phyloP scores from a whole-genome alignment of 23 tunicate genomes.

The Trididemnum clinides region DNA sequence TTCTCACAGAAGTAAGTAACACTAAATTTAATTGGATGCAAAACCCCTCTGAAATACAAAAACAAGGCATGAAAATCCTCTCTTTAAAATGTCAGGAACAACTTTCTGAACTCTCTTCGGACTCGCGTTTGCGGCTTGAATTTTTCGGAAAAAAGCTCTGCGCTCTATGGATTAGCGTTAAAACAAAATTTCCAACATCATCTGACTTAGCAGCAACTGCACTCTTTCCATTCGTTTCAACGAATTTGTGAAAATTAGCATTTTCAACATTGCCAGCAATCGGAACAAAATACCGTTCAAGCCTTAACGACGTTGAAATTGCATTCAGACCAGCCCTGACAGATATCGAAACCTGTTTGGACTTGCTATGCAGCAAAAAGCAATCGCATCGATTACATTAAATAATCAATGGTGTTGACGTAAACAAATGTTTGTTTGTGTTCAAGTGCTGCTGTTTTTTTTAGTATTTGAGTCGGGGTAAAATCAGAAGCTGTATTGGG shows the following conservation, averaged over 20 bases:
- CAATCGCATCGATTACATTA: not conserved
- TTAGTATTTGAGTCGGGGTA: no score
- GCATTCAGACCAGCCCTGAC: no score
- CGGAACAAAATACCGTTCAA: not conserved
- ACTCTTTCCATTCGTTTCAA: not conserved
- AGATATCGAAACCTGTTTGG: not conserved
- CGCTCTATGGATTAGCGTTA: not conserved
- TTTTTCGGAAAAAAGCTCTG: not conserved
- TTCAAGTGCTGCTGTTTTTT: no score
- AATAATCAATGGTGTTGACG: no score
- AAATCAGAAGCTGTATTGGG: no score
- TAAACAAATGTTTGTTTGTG: no score
- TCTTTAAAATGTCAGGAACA: conserved; percentile 1
- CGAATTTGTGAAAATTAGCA: not conserved
- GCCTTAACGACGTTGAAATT: no score
- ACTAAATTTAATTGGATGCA: no score
- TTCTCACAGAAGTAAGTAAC: no score
- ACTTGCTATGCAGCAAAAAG: not conserved
- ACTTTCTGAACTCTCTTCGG: conserved; percentile 6
- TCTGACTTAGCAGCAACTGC: not conserved
- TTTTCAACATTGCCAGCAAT: not conserved
- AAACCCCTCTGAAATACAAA: no score
- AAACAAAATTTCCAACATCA: not conserved
- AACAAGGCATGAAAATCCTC: no score
- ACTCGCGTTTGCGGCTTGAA: conserved; percentile 5